Evolutionary conservation across 2,113 vertebrate species (phyloP).

Genomic region (Aramus guarauna): DNA sequence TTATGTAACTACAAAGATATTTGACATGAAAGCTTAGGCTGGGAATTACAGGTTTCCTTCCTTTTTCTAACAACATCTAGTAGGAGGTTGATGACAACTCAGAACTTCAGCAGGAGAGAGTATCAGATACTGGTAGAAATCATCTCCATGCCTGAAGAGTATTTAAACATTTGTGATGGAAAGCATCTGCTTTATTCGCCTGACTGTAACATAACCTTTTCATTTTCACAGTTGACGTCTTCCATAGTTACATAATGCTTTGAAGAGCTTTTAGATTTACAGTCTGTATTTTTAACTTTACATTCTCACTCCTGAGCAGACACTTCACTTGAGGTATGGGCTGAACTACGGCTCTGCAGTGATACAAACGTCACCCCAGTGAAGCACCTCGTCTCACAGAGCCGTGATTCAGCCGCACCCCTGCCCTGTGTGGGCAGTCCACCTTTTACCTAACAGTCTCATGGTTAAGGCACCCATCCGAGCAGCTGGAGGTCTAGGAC

Average conservation of each 20-base stretch:
- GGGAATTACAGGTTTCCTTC: slow-evolving; percentile 10
- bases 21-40: neutral
- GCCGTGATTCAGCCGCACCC: neutral
- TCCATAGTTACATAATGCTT: neutral
- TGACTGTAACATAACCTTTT: neutral
- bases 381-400: neutral
- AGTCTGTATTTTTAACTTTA: neutral
- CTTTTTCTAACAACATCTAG: slow-evolving; percentile 2
- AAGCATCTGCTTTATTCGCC: neutral
- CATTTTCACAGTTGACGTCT: neutral
- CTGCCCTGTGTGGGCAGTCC: neutral
- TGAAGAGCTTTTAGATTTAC: neutral
- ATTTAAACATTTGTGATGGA: neutral
- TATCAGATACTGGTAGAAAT: neutral
- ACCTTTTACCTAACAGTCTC: neutral
- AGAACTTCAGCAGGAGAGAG: neutral
- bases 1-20: neutral
- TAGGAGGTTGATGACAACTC: slow-evolving; percentile 21
- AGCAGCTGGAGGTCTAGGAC: neutral
- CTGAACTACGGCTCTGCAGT: neutral
- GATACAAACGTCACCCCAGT: neutral
- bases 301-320: neutral
- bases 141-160: neutral
- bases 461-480: neutral
- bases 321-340: neutral